Evolutionary conservation across 2,888 invertebrate species (phyloP).

Genomic region (Tiliacea aurago): DNA sequence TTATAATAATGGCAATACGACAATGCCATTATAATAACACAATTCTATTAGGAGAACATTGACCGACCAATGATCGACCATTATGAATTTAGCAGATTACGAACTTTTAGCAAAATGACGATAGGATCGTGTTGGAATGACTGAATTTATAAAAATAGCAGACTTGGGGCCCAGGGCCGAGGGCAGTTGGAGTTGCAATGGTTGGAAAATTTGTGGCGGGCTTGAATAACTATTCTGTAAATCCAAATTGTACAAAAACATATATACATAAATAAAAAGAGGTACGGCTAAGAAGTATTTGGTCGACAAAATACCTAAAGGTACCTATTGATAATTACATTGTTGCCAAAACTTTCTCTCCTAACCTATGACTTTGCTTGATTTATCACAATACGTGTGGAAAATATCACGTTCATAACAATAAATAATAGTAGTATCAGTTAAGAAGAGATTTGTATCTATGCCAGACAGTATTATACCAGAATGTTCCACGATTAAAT

Average conservation of each 20-base stretch:
- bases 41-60: too few species aligned
- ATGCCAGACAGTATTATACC: slow-evolving; percentile 1
- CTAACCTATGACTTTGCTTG: slow-evolving; percentile 35
- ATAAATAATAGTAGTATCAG: slow-evolving; percentile 15
- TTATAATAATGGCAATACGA: too few species aligned
- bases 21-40: too few species aligned
- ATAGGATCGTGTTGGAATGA: too few species aligned
- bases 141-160: too few species aligned
- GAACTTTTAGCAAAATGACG: too few species aligned
- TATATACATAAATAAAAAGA: not conserved
- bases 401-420: slow-evolving; percentile 34
- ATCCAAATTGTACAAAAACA: not conserved
- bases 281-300: too few species aligned
- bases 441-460: slow-evolving; percentile 8
- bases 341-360: slow-evolving; percentile 38
- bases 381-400: slow-evolving; percentile 38
- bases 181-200: not conserved
- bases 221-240: not conserved
- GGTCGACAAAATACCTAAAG: not conserved
- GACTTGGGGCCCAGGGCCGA: too few species aligned
- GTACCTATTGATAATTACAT: slow-evolving; percentile 9
- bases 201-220: not conserved
- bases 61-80: too few species aligned
- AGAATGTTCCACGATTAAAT: slow-evolving; percentile 8
- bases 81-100: too few species aligned